Percentiles rank a stretch among this genome's conserved stretches.
Evolutionary conservation across 37 sponge, comb jelly and placozoan genomes (phyloP).

Genomic region (Sycon ciliatum): DNA sequence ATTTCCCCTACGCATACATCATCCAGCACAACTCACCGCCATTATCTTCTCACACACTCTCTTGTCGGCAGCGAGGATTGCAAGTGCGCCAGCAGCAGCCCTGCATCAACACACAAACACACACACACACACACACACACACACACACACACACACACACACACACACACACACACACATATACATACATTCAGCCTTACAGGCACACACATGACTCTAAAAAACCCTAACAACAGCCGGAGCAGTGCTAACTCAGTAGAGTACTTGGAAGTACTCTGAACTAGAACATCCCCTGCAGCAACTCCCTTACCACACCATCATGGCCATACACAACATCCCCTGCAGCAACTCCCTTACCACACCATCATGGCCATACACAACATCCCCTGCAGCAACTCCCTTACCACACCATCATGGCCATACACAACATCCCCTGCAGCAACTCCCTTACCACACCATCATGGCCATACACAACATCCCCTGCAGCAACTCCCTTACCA

Average conservation of each 20-base stretch:
- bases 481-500: background rate
- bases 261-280: no score
- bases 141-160: slow-evolving; percentile 29
- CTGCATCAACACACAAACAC: slow-evolving; percentile 12
- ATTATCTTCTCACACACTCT: slow-evolving; percentile 67
- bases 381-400: background rate
- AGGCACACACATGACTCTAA: no score
- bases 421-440: slow-evolving; percentile 1
- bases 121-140: slow-evolving; percentile 27
- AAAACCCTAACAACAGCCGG: no score
- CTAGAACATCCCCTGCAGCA: no score
- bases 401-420: background rate
- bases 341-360: background rate
- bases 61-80: slow-evolving; percentile 60
- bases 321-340: slow-evolving; percentile 1
- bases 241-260: no score
- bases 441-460: no score
- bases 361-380: slow-evolving; percentile 12
- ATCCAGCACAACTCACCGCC: slow-evolving; percentile 40
- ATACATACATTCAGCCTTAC: no score
- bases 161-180: background rate
- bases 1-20: background rate
- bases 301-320: slow-evolving; percentile 18
- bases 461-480: no score
- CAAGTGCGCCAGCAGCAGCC: slow-evolving; percentile 80